Evolutionary conservation across 2,113 vertebrate genomes (phyloP), one percentile per base, ranked within the genome.

Genomic region (Clinocottus analis): DNA sequence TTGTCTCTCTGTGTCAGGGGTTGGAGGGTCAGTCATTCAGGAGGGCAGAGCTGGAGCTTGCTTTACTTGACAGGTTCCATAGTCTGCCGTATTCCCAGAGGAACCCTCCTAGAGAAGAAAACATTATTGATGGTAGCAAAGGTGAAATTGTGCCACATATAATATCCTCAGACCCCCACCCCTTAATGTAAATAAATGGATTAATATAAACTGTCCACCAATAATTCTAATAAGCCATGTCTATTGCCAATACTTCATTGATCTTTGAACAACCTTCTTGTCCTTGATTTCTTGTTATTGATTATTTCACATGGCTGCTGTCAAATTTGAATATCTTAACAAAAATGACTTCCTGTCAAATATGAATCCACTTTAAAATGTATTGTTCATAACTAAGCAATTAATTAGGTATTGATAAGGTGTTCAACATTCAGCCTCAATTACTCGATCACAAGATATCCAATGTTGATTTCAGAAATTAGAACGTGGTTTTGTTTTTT

Each of bases 21-120:
- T 84, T 96, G 71, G 88, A 95, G 67, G 93, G 92, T 10, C 86
- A 76, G 35, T 41, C n/a, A 5, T 95, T 94, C 87, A 96, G 94
- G 89, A 96, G 91, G 87, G 94, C 93, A 69, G 94, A 95, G 91
- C 83, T 87, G 80, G 97, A 99, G 78, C 91, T 99, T 37, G 89
- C 76, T 29, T 92, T 99, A 85, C 93, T 99, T 37, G 41, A 92
- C 9, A 77, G 94, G 13, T 90, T 95, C 78, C 95, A 94, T 58
- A 89, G 82, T 25, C 31, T 98, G 63, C 58, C 95, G 39, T 94
- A 92, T n/a, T 67, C 88, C 25, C 93, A 95, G 80, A 95, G 62
- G 83, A 84, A 39, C 75, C 86, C 74, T 27, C 77, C 56, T 9
- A 91, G 60, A 90, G 89, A 88, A 25, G 87, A 88, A 39, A 51